Evolutionary conservation across 2,113 vertebrate species (phyloP).

Genomic region (Poicephalus gulielmi): DNA sequence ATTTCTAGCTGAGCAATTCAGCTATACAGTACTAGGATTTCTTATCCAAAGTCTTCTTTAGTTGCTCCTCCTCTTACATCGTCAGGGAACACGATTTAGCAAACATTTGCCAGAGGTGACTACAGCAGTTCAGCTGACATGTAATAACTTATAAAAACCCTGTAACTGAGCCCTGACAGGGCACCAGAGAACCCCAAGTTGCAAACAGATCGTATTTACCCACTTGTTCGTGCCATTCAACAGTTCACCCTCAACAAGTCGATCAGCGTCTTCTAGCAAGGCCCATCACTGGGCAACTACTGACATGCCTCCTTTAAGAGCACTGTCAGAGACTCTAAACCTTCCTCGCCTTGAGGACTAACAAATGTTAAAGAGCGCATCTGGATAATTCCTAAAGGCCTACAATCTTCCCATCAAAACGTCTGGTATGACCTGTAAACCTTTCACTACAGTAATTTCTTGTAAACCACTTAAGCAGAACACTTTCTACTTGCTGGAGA

Average conservation of each 20-base stretch:
- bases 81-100: background rate
- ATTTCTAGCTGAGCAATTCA: background rate
- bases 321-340: background rate
- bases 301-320: background rate
- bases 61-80: background rate
- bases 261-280: background rate
- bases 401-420: background rate
- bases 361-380: background rate
- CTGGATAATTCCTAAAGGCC: background rate
- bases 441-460: background rate
- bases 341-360: accelerated
- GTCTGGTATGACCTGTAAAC: background rate
- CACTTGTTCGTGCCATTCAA: constrained; percentile 55
- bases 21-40: background rate
- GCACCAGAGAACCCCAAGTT: background rate
- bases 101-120: constrained; percentile 17
- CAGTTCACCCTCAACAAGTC: background rate
- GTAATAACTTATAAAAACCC: background rate
- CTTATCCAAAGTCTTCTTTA: background rate
- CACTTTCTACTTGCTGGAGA: background rate
- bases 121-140: constrained; percentile 26
- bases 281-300: background rate
- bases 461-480: background rate
- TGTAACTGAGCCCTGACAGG: constrained; percentile 36
- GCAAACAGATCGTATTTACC: constrained; percentile 45